Base-by-base conservation (phyloP, 2,113 vertebrate species). In the Meleagris gallopavo region DNA sequence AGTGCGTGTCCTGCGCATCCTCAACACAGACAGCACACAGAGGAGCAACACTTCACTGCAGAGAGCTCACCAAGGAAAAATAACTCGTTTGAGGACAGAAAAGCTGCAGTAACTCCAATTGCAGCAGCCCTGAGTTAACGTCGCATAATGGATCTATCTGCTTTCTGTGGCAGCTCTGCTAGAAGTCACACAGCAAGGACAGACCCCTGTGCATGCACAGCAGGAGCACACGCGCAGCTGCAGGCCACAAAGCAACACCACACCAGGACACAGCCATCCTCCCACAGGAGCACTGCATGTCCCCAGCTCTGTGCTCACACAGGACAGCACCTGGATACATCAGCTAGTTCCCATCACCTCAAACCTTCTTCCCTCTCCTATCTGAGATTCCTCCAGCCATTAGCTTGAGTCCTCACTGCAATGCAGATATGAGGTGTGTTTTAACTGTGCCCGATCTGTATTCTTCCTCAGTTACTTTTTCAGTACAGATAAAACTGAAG, bases 321-420 rank as follows among this genome's bases (percentile, higher is more conserved):
- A 29, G 52, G 27, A 27, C 27, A 54, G 16, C 54, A 55, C 29
- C 17, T 32, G 17, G 17, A 29, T 17, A 54, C 52, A 54, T 30
- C 52, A 29, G 52, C 52, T 25, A 30, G 27, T 10, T 54, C 52
- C 67, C 5, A 1, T 0, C 29, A 38, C 11, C 65, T 64, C 20
- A 3, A 1, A 1, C 27, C 62, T 16, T 14, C n/a, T 32, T 32
- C 30, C 27, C 34, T 6, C 13, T 3, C 2, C 0, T 4, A 1
- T 24, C 52, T 61, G 38, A 7, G 54, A 58, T 1, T 1, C 2
- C 50, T 27, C 34, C 5, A 2, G 10, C 34, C 2, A 2, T 17
- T 6, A 7, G 41, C 25, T 36, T 2, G n/a, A 7, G 21, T 20
- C 67, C 46, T 11, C 21, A 1, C 43, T 4, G 40, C 19, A 2